Percentiles rank a stretch among this genome's conserved stretches.
These are phyloP conservation scores for Crambe crambe DNA, from an alignment of 37 sponge, comb jelly and placozoan genomes.

Conservation along the genomic window DNA sequence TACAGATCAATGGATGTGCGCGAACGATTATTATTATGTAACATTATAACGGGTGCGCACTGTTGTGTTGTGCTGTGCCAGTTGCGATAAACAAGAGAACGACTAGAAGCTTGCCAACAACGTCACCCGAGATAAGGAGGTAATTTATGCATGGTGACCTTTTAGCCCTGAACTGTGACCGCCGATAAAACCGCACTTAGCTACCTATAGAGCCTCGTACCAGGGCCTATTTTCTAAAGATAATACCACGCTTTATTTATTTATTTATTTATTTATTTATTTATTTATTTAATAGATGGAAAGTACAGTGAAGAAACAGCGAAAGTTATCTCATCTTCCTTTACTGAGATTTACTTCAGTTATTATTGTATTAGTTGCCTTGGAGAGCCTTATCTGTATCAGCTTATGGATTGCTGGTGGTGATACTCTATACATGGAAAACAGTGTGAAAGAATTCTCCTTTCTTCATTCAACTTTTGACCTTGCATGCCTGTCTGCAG, in stretches of 20 bases:
- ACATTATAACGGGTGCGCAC: too few relatives aligned
- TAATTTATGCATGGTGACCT: too few relatives aligned
- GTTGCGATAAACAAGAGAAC: too few relatives aligned
- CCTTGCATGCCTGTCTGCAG: conserved; percentile 70
- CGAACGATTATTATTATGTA: not conserved
- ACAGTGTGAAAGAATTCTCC: conserved; percentile 70
- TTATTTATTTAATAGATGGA: not conserved
- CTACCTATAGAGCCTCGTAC: too few relatives aligned
- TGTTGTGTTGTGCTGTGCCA: too few relatives aligned
- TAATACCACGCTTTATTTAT: too few relatives aligned
- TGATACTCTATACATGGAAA: conserved; percentile 38
- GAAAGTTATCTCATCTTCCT: conserved; percentile 19
- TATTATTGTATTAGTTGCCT: conserved; percentile 23
- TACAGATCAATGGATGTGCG: not conserved
- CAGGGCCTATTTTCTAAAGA: too few relatives aligned
- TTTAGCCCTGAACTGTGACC: too few relatives aligned
- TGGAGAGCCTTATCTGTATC: conserved; percentile 56
- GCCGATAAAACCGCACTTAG: too few relatives aligned
- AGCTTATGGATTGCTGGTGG: conserved; percentile 72
- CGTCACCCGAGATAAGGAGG: too few relatives aligned
- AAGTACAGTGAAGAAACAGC: not conserved
- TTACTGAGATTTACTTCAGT: conserved; percentile 37
- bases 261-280: not conserved
- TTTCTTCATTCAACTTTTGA: conserved; percentile 71
- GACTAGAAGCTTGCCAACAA: too few relatives aligned